phyloP scores from a whole-genome alignment of 92 coral and sea anemone species.

The Palythoa heliodiscus region DNA sequence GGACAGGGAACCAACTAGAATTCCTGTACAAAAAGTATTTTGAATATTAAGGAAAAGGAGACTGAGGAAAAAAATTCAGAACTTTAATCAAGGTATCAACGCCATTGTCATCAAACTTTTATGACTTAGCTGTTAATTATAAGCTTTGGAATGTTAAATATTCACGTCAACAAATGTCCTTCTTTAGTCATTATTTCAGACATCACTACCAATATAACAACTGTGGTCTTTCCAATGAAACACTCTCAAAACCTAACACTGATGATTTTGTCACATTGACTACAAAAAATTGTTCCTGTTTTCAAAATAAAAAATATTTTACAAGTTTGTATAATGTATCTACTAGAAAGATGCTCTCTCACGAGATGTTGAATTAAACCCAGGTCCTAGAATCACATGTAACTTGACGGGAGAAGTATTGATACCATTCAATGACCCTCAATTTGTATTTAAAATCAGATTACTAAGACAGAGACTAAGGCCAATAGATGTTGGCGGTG shows the following conservation, averaged over 20 bases:
- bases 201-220: neutral
- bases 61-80: too few species aligned
- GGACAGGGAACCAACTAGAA: neutral
- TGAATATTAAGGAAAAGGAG: too few species aligned
- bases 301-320: neutral
- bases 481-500: constrained; percentile 21
- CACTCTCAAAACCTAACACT: neutral
- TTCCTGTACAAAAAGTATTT: neutral
- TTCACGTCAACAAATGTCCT: too few species aligned
- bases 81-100: too few species aligned
- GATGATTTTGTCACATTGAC: neutral
- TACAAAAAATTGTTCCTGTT: neutral
- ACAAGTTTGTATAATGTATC: neutral
- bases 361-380: constrained; percentile 5
- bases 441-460: neutral
- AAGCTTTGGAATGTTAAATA: neutral
- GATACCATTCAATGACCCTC: constrained; percentile 4
- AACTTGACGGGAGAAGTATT: neutral
- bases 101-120: neutral
- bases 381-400: constrained; percentile 7
- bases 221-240: neutral
- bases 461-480: neutral
- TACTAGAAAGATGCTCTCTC: constrained; percentile 1
- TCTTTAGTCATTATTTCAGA: too few species aligned
- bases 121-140: neutral